Evolutionary conservation across 53 echinoderm and acorn worm species (phyloP).

Genomic region (Holothuria scabra): DNA sequence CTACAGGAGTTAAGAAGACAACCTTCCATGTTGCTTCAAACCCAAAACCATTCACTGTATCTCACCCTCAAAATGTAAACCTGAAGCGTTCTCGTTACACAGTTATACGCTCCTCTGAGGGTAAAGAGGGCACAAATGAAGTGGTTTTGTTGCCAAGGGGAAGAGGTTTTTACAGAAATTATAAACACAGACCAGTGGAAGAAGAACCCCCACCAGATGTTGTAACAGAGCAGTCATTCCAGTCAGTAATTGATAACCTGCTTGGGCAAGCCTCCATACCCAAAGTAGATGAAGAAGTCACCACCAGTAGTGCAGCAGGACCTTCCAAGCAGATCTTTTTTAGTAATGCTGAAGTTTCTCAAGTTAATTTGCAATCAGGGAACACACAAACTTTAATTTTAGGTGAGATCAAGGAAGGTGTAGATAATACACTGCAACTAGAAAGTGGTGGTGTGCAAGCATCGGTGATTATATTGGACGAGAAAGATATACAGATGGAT

Average conservation of each 20-base stretch:
- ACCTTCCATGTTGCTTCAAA: constrained; percentile 44
- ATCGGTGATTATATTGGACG: constrained; percentile 27
- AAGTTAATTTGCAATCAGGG: constrained; percentile 1
- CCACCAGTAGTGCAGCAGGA: not conserved
- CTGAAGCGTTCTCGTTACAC: constrained; percentile 87
- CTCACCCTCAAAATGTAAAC: constrained; percentile 78
- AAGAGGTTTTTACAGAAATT: constrained; percentile 67
- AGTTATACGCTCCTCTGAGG: constrained; percentile 87
- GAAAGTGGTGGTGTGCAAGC: constrained; percentile 20
- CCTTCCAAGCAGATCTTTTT: not conserved
- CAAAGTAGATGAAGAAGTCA: not conserved
- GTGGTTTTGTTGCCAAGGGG: constrained; percentile 92
- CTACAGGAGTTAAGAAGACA: constrained; percentile 23
- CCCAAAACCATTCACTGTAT: constrained; percentile 73
- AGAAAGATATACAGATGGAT: constrained; percentile 51
- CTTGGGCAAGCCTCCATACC: constrained; percentile 20
- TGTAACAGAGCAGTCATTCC: constrained; percentile 21
- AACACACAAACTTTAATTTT: not conserved
- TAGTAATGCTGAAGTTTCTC: not conserved
- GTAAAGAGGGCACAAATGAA: constrained; percentile 72
- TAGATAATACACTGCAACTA: not conserved
- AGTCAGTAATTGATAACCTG: constrained; percentile 31
- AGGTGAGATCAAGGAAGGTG: constrained; percentile 2
- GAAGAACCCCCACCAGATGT: constrained; percentile 20
- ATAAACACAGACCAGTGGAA: constrained; percentile 56